phyloP scores from a whole-genome alignment of 2,797 vertebrate genomes.

The Ciconia nigra region DNA sequence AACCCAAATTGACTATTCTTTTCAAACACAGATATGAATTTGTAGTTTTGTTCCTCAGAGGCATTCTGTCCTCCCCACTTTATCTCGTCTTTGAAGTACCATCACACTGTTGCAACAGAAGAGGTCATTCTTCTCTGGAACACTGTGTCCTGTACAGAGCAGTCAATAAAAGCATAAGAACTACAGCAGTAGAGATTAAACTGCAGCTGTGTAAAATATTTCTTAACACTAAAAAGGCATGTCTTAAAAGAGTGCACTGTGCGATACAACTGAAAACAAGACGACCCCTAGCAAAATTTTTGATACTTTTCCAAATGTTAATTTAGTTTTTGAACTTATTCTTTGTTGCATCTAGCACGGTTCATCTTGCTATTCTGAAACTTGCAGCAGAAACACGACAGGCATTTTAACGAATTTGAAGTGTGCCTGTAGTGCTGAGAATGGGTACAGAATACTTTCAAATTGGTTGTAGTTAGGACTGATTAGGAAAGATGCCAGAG shows the following conservation, averaged over 20 bases:
- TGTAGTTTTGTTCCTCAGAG: slow-evolving; percentile 19
- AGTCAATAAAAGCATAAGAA: neutral
- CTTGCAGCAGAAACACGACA: neutral
- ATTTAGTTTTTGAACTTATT: neutral
- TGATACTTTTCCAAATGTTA: neutral
- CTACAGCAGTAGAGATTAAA: neutral
- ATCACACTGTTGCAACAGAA: neutral
- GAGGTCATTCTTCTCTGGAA: neutral
- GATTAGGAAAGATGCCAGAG: neutral
- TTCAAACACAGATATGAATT: neutral
- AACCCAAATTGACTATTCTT: neutral
- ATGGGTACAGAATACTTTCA: neutral
- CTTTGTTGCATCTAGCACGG: neutral
- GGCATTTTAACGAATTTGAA: neutral
- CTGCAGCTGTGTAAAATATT: neutral
- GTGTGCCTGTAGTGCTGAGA: neutral
- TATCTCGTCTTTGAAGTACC: neutral
- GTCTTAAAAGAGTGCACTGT: neutral
- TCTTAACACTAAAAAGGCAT: neutral
- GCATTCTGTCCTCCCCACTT: neutral
- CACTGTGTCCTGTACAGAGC: neutral
- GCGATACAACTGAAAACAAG: neutral
- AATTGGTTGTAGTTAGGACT: neutral
- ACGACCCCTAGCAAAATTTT: neutral
- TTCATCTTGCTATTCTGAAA: neutral